Base-by-base conservation (phyloP, 2,113 vertebrate genomes). In the Rynchops niger region DNA sequence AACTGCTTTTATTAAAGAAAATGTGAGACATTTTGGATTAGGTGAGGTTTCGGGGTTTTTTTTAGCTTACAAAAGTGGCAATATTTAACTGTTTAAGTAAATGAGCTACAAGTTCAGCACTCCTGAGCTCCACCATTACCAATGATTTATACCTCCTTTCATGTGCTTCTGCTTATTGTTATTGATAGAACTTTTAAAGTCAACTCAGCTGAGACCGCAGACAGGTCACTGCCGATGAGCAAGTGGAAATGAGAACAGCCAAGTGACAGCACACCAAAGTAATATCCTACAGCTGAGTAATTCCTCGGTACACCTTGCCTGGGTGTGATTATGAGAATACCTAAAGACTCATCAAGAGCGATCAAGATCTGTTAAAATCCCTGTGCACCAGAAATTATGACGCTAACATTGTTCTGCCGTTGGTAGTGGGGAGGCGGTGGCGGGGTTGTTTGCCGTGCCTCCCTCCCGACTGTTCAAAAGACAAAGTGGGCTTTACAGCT, bases 341-440 rank as follows among this genome's bases (percentile, higher is more conserved):
- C 23, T 67, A 15, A 82, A 59, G 47, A 56, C 26, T 74, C 61
- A 36, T 3, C 3, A 1, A 90, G 43, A 71, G 43, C 14, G 14
- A 90, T 25, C 45, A 79, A 85, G 56, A 79, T 15, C 20, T 63
- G 10, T 26, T 86, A 58, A 83, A 82, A 36, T 42, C 36, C 76
- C 62, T 11, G 9, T 1, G n/a, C 21, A 34, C n/a, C 47, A 76
- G 47, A 90, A 87, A 30, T 58, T 1, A 29, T 1, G 23, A 52
- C 34, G 10, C 11, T 49, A 38, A 38, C 0, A 0, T 16, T 0
- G 0, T 38, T 38, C 34, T 82, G 52, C 55, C 17, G 15, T 10
- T 17, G 61, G 38, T 4, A 23, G 43, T 2, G 9, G 40, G 62
- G 27, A 40, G 34, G 58, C 1, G 3, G 40, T 3, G 2, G 43